phyloP scores from a whole-genome alignment of 2,113 vertebrate genomes.

The Speoplatyrhinus poulsoni region DNA sequence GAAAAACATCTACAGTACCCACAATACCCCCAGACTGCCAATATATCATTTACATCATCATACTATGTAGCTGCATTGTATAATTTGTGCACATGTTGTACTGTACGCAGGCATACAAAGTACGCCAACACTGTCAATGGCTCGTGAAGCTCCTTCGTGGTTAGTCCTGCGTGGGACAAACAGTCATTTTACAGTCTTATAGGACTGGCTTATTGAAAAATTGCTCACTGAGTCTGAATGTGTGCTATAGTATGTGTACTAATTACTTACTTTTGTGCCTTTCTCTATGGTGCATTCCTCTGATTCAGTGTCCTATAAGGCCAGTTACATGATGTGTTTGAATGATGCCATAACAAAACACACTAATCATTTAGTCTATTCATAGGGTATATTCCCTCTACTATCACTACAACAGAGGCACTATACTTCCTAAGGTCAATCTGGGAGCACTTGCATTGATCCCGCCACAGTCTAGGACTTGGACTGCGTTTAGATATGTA shows the following conservation, averaged over 20 bases:
- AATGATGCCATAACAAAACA: background rate
- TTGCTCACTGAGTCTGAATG: background rate
- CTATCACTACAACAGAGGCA: background rate
- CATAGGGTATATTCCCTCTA: background rate
- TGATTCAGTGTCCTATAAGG: slow-evolving; percentile 59
- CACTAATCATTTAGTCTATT: background rate
- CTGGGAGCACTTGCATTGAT: slow-evolving; percentile 48
- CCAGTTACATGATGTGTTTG: background rate
- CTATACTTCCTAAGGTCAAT: slow-evolving; percentile 2
- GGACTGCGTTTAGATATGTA: slow-evolving; percentile 39
- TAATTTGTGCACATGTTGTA: too few relatives aligned
- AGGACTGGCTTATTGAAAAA: too few relatives aligned
- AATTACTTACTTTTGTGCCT: slow-evolving; percentile 24
- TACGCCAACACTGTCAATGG: slow-evolving; percentile 8
- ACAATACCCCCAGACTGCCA: too few relatives aligned
- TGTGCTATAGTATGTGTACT: background rate
- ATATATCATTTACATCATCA: too few relatives aligned
- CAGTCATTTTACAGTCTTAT: slow-evolving; percentile 7
- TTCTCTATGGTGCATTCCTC: slow-evolving; percentile 46
- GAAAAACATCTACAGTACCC: too few relatives aligned
- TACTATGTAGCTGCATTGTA: too few relatives aligned
- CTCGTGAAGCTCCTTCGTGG: slow-evolving; percentile 4
- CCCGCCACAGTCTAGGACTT: slow-evolving; percentile 28
- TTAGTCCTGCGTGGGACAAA: slow-evolving; percentile 53
- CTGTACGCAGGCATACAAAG: slow-evolving; percentile 13